Base-by-base conservation (phyloP, 2,797 vertebrate genomes). In the Pogonophryne albipinna region DNA sequence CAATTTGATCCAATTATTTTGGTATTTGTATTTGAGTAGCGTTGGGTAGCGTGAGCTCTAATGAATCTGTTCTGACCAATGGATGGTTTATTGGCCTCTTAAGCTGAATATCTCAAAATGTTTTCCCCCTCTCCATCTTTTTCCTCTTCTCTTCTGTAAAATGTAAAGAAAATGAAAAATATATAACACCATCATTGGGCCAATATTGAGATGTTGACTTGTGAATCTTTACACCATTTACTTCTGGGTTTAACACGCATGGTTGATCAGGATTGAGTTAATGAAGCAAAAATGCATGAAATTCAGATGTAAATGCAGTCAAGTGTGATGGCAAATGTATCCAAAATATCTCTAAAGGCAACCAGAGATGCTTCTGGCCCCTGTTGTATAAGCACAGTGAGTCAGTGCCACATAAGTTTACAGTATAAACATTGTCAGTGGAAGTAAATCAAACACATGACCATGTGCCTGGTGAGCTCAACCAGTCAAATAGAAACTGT, bases 1-100 rank as follows among this genome's bases (percentile, higher is more conserved):
- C 0, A 0, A 0, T 38, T 38, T 38, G 11, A 6, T 23, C 13
- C 15, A 5, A 8, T 49, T 42, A 47, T 41, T 66, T 75, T 45
- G 19, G 6, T 75, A 2, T 61, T 62, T 69, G 42, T 63, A 17
- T 70, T 10, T 15, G 6, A 64, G n/a, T 19, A 42, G 31, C 34
- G 8, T 38, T 38, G 34, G 34, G 27, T 60, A 64, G n/a, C n/a
- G 19, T 42, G 67, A 83, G 76, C 78, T 66, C 55, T 19, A 27
- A 71, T 80, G 76, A 75, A 38, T 78, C 77, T 58, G 55, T 47
- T 49, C 78, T 70, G 49, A 46, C 53, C 74, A 82, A 84, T 84
- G 68, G 73, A 58, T 67, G 13, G 62, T 70, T 71, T 62, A 82
- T 76, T 58, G 47, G 20, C 59, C 57, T 63, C 67, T 74, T 55